Conservation (phyloP, 2,113 vertebrate genomes). For the Hypanus sabinus region DNA sequence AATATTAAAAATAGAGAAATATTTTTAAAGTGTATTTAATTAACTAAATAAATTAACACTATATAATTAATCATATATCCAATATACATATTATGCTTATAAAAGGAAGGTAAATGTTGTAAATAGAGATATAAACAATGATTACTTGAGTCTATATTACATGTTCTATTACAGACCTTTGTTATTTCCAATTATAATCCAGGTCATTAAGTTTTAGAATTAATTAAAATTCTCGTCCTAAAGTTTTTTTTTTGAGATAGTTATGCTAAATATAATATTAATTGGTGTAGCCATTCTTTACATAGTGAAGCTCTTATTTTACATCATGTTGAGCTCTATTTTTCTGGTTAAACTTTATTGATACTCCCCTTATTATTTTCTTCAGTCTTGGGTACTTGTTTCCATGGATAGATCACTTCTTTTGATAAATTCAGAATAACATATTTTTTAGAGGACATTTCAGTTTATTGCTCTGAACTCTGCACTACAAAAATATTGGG, state of each 20-base stretch:
- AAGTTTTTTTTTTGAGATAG: not conserved
- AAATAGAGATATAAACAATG: not conserved
- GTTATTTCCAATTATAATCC: not conserved
- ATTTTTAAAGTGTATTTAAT: not conserved
- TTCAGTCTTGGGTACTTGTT: not conserved
- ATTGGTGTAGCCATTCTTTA: not conserved
- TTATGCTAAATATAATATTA: slow-evolving; percentile 9
- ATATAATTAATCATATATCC: not conserved
- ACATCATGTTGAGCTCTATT: not conserved
- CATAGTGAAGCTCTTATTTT: not conserved
- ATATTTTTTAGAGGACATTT: not conserved
- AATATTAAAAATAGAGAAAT: not conserved
- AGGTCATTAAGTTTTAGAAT: not conserved
- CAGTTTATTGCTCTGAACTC: not conserved
- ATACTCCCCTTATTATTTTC: not conserved
- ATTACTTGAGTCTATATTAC: not conserved
- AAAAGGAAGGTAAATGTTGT: not conserved
- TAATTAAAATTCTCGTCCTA: not conserved
- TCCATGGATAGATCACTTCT: not conserved
- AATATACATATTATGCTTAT: not conserved
- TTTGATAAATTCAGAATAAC: not conserved
- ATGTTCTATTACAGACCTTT: not conserved
- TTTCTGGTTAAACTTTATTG: not conserved
- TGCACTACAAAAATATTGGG: not conserved
- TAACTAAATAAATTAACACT: slow-evolving; percentile 6